phyloP scores from a whole-genome alignment of 2,888 invertebrate species.

The Augochlorella aurata region DNA sequence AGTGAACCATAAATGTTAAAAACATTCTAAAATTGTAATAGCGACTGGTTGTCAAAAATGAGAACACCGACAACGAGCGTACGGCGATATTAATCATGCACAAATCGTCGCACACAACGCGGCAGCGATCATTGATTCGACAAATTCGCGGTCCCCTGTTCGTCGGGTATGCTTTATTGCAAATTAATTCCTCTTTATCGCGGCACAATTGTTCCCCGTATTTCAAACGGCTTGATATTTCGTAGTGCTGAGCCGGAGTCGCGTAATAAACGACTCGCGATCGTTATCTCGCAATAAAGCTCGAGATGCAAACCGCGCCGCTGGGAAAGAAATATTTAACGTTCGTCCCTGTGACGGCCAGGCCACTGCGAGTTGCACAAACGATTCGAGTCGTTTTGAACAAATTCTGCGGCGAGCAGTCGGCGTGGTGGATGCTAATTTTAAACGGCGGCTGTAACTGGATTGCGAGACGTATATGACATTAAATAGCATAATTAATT shows the following conservation, averaged over 20 bases:
- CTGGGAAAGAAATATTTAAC: slow-evolving; percentile 41
- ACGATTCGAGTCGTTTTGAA: neutral
- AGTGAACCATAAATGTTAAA: neutral
- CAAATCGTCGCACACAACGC: slow-evolving; percentile 25
- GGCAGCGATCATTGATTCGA: slow-evolving; percentile 40
- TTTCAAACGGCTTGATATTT: slow-evolving; percentile 40
- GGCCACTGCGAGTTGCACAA: neutral
- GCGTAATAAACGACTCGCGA: slow-evolving; percentile 41
- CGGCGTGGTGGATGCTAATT: neutral
- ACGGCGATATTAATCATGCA: slow-evolving; percentile 30
- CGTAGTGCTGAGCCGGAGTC: slow-evolving; percentile 10
- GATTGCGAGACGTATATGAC: slow-evolving; percentile 10
- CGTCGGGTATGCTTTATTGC: slow-evolving; percentile 39
- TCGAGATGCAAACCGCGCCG: slow-evolving; percentile 32
- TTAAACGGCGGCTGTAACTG: neutral
- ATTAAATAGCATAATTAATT: slow-evolving; percentile 35
- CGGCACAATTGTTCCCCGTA: slow-evolving; percentile 30
- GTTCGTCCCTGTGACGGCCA: slow-evolving; percentile 7
- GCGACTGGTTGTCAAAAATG: slow-evolving; percentile 4
- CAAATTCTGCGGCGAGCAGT: neutral
- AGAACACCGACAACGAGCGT: neutral
- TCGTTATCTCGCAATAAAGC: slow-evolving; percentile 41
- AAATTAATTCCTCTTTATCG: slow-evolving; percentile 55
- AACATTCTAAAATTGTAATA: neutral
- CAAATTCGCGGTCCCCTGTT: slow-evolving; percentile 35